Evolutionary conservation across 2,797 vertebrate species (phyloP).

Genomic region (Hybognathus amarus): DNA sequence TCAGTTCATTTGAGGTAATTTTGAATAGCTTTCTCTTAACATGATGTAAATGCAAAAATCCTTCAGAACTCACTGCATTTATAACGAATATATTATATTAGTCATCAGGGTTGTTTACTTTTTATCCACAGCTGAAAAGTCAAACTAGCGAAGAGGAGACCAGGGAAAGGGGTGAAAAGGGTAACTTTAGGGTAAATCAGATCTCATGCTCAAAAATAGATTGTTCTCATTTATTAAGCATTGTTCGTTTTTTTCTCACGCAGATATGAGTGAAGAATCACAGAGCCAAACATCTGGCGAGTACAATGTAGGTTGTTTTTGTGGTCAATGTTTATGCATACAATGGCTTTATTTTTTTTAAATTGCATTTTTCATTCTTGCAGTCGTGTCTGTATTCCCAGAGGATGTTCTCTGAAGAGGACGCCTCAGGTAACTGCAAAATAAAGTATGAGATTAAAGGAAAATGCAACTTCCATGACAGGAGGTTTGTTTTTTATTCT

Average conservation of each 20-base stretch:
- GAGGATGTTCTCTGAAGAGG: slow-evolving; percentile 26
- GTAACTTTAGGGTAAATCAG: slow-evolving; percentile 59
- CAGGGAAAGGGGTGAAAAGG: slow-evolving; percentile 60
- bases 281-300: slow-evolving; percentile 65
- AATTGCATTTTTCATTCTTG: slow-evolving; percentile 7
- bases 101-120: not conserved
- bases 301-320: slow-evolving; percentile 42
- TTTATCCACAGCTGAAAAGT: slow-evolving; percentile 57
- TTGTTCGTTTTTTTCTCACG: not conserved
- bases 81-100: not conserved
- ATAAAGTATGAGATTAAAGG: not conserved
- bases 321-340: not conserved
- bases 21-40: not conserved
- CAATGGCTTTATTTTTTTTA: not conserved
- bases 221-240: not conserved
- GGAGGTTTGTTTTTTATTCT: slow-evolving; percentile 55
- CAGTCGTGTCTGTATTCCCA: slow-evolving; percentile 20
- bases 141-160: slow-evolving; percentile 66
- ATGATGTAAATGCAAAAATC: not conserved
- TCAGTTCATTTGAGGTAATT: slow-evolving; percentile 79
- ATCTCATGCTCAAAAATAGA: not conserved
- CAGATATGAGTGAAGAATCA: slow-evolving; percentile 69
- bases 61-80: not conserved
- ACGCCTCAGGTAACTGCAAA: not conserved
- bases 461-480: slow-evolving; percentile 60